Evolutionary conservation across 2,113 vertebrate genomes (phyloP).

Genomic region (Pterophyllum scalare): DNA sequence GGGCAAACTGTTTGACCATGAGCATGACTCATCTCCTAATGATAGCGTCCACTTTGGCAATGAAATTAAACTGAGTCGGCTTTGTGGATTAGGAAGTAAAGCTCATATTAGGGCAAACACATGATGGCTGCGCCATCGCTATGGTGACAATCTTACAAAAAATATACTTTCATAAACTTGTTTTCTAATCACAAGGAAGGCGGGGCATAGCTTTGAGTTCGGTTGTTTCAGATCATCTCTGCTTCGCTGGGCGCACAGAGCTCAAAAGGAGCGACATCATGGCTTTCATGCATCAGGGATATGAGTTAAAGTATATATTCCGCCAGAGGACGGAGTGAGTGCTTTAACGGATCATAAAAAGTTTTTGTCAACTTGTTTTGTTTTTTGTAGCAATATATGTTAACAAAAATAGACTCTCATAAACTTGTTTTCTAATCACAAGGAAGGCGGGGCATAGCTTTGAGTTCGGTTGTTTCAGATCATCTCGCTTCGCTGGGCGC

Average conservation of each 20-base stretch:
- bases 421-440: slow-evolving; percentile 41
- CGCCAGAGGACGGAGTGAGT: slow-evolving; percentile 68
- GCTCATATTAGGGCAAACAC: slow-evolving; percentile 23
- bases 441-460: slow-evolving; percentile 47
- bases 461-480: background rate
- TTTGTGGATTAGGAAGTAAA: slow-evolving; percentile 34
- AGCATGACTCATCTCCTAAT: slow-evolving; percentile 56
- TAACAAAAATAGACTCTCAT: background rate
- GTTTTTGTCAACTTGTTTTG: background rate
- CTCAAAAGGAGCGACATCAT: slow-evolving; percentile 41
- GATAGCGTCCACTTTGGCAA: slow-evolving; percentile 4
- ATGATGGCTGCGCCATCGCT: slow-evolving; percentile 26
- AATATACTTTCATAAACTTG: background rate
- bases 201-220: slow-evolving; percentile 36
- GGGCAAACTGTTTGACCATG: slow-evolving; percentile 17
- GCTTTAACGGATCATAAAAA: fast-evolving
- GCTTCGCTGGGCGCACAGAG: background rate
- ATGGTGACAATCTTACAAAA: slow-evolving; percentile 13
- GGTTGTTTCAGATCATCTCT: background rate
- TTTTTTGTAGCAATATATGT: background rate
- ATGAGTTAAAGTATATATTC: slow-evolving; percentile 64
- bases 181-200: slow-evolving; percentile 51
- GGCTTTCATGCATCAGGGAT: slow-evolving; percentile 79
- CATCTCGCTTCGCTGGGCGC: background rate
- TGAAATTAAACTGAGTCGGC: background rate